Evolutionary conservation across 2,888 invertebrate genomes (phyloP).

Genomic region (Drosophila picticornis): DNA sequence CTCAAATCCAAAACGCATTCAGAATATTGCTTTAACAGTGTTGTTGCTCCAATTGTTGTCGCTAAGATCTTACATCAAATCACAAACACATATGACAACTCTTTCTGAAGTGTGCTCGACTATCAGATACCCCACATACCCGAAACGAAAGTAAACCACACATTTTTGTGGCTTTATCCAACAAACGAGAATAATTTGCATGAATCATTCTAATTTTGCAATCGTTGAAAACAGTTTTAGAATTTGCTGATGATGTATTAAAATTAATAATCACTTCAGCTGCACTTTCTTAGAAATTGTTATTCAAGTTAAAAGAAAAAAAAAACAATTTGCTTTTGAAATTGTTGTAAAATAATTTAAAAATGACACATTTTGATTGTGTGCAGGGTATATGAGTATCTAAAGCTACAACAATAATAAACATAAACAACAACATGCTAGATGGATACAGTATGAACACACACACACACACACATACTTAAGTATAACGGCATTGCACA

Average conservation of each 20-base stretch:
- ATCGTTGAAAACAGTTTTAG: background rate
- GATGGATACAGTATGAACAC: conserved; percentile 5
- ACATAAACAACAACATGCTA: background rate
- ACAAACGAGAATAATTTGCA: background rate
- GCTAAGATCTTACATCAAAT: conserved; percentile 27
- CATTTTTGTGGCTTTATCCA: background rate
- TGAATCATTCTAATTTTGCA: background rate
- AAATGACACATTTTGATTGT: background rate
- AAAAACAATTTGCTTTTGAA: background rate
- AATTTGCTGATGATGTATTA: background rate
- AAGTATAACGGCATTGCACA: conserved; percentile 53
- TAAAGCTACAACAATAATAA: conserved; percentile 1
- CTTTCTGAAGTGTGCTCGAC: background rate
- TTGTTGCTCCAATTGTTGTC: conserved; percentile 18
- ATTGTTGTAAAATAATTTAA: background rate
- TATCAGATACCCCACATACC: background rate
- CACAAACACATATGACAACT: background rate
- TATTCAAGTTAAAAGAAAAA: background rate
- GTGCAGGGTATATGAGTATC: conserved; percentile 1
- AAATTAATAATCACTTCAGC: background rate
- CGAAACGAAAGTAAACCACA: background rate
- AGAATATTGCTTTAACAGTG: conserved; percentile 28
- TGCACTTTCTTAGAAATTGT: background rate
- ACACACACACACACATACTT: background rate
- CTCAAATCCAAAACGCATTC: conserved; percentile 56